Base-by-base conservation (phyloP, 1,140 invertebrate genomes). In the Bombus difficillimus region DNA sequence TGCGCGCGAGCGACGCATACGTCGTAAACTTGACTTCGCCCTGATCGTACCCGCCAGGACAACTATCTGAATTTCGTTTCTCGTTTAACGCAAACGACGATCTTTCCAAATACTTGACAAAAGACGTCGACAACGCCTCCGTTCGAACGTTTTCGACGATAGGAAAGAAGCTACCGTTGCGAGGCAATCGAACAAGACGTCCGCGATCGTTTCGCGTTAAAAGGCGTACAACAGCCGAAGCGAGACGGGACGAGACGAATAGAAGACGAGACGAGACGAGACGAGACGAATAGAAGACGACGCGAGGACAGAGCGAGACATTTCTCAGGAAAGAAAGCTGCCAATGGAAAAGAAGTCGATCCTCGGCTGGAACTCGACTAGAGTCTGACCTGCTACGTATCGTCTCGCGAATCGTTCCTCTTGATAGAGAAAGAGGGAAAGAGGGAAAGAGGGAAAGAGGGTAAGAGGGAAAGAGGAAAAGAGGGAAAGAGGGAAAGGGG, bases 311-410 rank as follows among this genome's bases (percentile, higher is more conserved):
- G 69, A 75, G 59, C 86, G 85, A 89, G 87, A 92, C 77, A 71
- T 92, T 93, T 92, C 92, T 90, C 91, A 85, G 89, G 91, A 91
- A 92, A 93, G 92, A 92, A 90, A 93, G 92, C 91, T 87, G 86
- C 81, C 74, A 71, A 83, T 74, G 80, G 85, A 88, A 93, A 93
- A 92, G 85, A 92, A 93, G 86, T 92, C 88, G 84, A 92, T 92
- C 82, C 88, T 83, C 83, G 73, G 85, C 68, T 89, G 81, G 62
- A 87, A 87, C 85, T 83, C 88, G 88, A 76, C 80, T 86, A 87
- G 86, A 87, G 37, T 84, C 59, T 77, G 86, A 78, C 89, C 81
- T 68, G 85, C 81, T 83, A 86, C 57, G 78, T 77, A 85, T 72
- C 62, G 77, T 47, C 43, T 62, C 53, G 47, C 47, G 47, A 53